Conservation (phyloP, 2,888 invertebrate genomes). For the Archips crataeganus region DNA sequence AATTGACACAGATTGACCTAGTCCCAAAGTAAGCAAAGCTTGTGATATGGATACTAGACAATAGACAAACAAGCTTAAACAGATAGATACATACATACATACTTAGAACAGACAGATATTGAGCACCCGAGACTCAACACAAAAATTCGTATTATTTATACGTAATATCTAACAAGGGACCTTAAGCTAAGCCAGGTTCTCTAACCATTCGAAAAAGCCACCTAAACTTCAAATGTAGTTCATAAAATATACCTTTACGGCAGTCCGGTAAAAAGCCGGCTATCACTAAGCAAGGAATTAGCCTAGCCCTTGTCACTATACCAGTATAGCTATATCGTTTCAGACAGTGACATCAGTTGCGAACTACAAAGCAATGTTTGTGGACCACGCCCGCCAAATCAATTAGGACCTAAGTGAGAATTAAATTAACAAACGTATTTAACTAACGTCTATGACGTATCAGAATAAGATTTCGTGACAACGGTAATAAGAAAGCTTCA, state of each 20-base stretch:
- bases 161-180: no score
- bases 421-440: conserved; percentile 8
- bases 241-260: neutral
- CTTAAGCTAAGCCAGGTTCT: no score
- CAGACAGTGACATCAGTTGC: conserved; percentile 21
- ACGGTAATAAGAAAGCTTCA: neutral
- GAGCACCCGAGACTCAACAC: no score
- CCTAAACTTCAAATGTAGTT: neutral
- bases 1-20: no score
- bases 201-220: no score
- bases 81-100: no score
- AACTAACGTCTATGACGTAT: conserved; percentile 2
- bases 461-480: neutral
- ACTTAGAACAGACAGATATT: no score
- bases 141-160: no score
- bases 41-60: no score
- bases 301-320: conserved; percentile 13
- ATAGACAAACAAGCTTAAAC: no score
- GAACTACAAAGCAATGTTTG: conserved; percentile 5
- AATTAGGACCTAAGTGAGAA: conserved; percentile 27
- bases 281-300: neutral
- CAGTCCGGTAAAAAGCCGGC: neutral
- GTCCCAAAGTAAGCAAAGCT: no score
- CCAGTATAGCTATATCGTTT: neutral
- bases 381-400: conserved; percentile 32